Base-by-base conservation (phyloP, 2,888 invertebrate genomes). In the Criorhina ranunculi region DNA sequence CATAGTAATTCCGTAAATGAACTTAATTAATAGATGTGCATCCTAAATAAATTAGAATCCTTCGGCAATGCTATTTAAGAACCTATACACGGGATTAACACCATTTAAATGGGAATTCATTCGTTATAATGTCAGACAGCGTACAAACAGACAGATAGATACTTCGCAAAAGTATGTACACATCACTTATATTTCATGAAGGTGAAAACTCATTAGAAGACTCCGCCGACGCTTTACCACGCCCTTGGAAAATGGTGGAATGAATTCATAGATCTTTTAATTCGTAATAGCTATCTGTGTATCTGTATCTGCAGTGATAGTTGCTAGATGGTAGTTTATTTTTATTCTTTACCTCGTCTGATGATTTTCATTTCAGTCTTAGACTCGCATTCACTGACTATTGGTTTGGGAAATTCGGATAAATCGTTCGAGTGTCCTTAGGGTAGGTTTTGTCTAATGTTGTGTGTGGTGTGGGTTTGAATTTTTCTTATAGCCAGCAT, bases 1-100 rank as follows among this genome's bases (percentile, higher is more conserved):
- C 35, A 40, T 35, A 60, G 42, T 37, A 44, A 83, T 83, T 79
- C 73, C 72, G 67, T 49, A 83, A 83, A 79, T 73, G 57, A 78
- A 79, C 67, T 83, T 79, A 83, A 79, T 79, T 83, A 83, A 83
- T 64, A 79, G 55, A 78, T 75, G 83, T 79, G 69, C 79, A 83
- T 83, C 79, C 67, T 69, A 67, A 69, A 78, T 83, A 83, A 73
- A 79, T 73, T 62, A 57, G 73, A 73, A 78, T 69, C 79, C 79
- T 79, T 83, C 69, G 51, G 73, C 72, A 73, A 57, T 79, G 78
- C 73, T 64, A 78, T 83, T 59, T 73, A 57, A 59, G 57, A 78
- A 79, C 79, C 73, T 73, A 57, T 73, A 57, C 46, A 49, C 42
- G 42, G 51, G 51, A 78, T 79, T 83, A 69, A 83, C 73, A 69